Conservation (phyloP, 1,140 invertebrate genomes). For the Drosophila parvula region DNA sequence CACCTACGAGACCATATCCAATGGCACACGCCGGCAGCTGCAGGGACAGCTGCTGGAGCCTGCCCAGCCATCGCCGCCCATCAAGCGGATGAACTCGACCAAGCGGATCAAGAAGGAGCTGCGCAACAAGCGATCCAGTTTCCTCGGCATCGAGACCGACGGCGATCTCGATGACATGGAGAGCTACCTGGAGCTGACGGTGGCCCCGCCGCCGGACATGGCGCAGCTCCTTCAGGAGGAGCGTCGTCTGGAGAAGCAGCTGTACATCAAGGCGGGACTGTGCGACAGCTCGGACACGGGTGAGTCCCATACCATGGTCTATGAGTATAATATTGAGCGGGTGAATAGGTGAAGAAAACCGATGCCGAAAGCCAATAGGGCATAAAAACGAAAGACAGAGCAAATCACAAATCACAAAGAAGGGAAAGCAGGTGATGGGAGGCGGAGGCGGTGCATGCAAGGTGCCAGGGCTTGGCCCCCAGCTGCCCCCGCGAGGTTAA, state of each 20-base stretch:
- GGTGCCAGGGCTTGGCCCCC: slow-evolving; percentile 25
- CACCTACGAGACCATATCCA: slow-evolving; percentile 78
- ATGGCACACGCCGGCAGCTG: slow-evolving; percentile 59
- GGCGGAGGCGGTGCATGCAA: background rate
- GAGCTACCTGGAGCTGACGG: slow-evolving; percentile 87
- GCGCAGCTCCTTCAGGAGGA: slow-evolving; percentile 91
- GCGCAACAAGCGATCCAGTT: slow-evolving; percentile 92
- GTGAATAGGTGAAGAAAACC: slow-evolving; percentile 7
- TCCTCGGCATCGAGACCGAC: slow-evolving; percentile 91
- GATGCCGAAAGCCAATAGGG: slow-evolving; percentile 45
- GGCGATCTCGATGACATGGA: slow-evolving; percentile 87
- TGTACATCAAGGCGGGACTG: slow-evolving; percentile 87
- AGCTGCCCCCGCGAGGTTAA: slow-evolving; percentile 59
- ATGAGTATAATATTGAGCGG: background rate
- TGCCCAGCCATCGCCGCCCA: slow-evolving; percentile 84
- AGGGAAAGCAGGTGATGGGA: background rate
- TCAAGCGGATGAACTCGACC: slow-evolving; percentile 91
- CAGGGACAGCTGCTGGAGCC: slow-evolving; percentile 35
- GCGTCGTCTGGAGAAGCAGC: slow-evolving; percentile 90
- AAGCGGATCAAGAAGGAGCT: slow-evolving; percentile 94
- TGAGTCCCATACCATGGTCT: slow-evolving; percentile 39
- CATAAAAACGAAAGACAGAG: slow-evolving; percentile 47
- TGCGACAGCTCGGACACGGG: slow-evolving; percentile 85
- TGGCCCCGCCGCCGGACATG: slow-evolving; percentile 92
- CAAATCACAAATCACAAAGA: slow-evolving; percentile 23